Evolutionary conservation across 2,888 invertebrate species (phyloP), one percentile per base, ranked within the genome.

Genomic region (Herminia tarsipennalis): DNA sequence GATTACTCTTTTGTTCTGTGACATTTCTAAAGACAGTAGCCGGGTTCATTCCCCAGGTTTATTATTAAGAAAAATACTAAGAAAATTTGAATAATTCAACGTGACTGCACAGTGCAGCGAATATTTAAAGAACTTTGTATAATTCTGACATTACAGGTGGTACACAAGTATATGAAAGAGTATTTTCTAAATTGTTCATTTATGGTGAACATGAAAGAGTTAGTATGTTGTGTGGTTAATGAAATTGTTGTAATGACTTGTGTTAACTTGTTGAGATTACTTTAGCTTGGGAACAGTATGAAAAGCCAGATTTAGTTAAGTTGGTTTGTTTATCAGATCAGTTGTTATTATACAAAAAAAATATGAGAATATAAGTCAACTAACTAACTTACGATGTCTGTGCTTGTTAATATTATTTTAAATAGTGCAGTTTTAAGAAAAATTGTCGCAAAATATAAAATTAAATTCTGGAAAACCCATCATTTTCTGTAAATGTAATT

Each of bases 81-180:
- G 59, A 59, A 56, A 64, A 50, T 68, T 78, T 65, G 69, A 76
- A 78, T 78, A 63, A 78, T 78, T 78, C 73, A 76, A 66, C 46
- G 49, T 58, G 59, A 70, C 65, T 70, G 57, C 57, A 55, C 47
- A 49, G 54, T 56, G 69, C 63, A 68, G 63, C 61, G 74, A 71
- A 76, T 76, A 72, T 71, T 66, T 65, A 71, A 65, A 64, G 55
- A 66, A 65, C 67, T 58, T 56, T 41, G 78, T 76, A 78, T 79
- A 78, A 79, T 78, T 75, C 56, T 37, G 43, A 56, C 73, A 65
- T 76, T 73, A 47, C 63, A 65, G 61, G 66, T 60, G 53, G 38
- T 48, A 43, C 42, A 33, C 22, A 16, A 40, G 39, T 67, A 39
- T 53, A 67, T 55, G 64, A 63, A 43, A 66, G 30, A 66, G 30